phyloP scores from a whole-genome alignment of 2,113 vertebrate species.

The Spizaetus ornatus region DNA sequence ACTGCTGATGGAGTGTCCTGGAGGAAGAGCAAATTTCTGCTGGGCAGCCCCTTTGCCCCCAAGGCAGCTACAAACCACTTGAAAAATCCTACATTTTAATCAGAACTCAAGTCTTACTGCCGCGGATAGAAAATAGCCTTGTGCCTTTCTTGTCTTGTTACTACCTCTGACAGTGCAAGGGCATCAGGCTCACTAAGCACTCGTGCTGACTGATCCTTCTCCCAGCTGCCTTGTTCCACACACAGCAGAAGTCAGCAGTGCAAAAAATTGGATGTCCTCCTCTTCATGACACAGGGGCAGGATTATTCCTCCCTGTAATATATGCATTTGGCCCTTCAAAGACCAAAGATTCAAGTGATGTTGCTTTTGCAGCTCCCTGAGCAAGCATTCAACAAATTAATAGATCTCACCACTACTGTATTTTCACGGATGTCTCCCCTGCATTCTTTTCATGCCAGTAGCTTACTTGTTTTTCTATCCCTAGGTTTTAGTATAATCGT shows the following conservation, averaged over 20 bases:
- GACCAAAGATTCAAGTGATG: not conserved
- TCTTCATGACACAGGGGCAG: not conserved
- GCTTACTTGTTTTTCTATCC: not conserved
- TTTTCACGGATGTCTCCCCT: not conserved
- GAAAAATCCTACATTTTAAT: not conserved
- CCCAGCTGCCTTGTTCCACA: not conserved
- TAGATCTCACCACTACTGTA: not conserved
- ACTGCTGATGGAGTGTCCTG: not conserved
- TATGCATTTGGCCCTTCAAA: not conserved
- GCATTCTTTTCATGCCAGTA: not conserved
- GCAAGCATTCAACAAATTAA: not conserved
- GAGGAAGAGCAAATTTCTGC: not conserved
- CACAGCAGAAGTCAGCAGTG: not conserved
- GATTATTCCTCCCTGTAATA: not conserved
- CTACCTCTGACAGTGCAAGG: rapidly evolving
- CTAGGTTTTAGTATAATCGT: not conserved
- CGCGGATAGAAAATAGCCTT: not conserved
- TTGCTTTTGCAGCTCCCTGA: not conserved
- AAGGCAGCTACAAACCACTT: not conserved
- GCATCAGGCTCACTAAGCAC: not conserved
- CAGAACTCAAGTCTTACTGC: not conserved
- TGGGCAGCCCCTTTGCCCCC: not conserved
- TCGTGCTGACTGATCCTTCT: not conserved
- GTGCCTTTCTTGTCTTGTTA: not conserved
- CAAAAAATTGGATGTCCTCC: not conserved